Conservation (phyloP, 1,140 invertebrate species). For the Pararge aegeria region DNA sequence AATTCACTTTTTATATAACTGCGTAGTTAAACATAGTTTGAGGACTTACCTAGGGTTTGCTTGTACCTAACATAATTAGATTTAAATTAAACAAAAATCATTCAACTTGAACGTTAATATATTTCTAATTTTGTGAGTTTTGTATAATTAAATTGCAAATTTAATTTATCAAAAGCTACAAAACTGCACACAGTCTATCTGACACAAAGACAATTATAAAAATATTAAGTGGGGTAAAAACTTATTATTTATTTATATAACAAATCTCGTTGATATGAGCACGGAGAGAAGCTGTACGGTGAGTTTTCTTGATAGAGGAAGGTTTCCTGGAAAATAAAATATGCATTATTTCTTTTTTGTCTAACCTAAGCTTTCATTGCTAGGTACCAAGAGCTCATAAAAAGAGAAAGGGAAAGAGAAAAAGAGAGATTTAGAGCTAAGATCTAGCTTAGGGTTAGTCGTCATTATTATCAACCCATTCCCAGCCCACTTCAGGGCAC, state of each 20-base stretch:
- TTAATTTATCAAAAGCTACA: slow-evolving; percentile 10
- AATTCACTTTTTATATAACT: too few species aligned
- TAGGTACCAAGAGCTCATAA: too few species aligned
- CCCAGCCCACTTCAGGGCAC: too few species aligned
- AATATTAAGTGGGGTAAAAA: not conserved
- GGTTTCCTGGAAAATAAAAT: not conserved
- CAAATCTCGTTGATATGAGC: slow-evolving; percentile 2
- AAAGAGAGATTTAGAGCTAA: too few species aligned
- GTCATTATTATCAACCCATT: too few species aligned
- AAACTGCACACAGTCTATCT: slow-evolving; percentile 6
- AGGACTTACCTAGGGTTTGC: too few species aligned
- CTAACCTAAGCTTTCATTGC: too few species aligned
- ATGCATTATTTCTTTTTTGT: not conserved
- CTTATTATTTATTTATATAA: not conserved
- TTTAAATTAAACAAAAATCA: not conserved
- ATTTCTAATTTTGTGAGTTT: slow-evolving; percentile 12
- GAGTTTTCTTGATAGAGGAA: not conserved
- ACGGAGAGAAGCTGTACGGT: not conserved
- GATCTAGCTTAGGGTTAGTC: too few species aligned
- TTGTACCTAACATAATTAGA: too few species aligned
- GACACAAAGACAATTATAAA: slow-evolving; percentile 8
- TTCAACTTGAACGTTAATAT: slow-evolving; percentile 2
- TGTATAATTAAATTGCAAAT: slow-evolving; percentile 12
- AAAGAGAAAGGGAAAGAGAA: too few species aligned
- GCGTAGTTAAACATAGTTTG: too few species aligned